Evolutionary conservation across 2,888 invertebrate species (phyloP).

Genomic region (Scaptomyza caliginosa): DNA sequence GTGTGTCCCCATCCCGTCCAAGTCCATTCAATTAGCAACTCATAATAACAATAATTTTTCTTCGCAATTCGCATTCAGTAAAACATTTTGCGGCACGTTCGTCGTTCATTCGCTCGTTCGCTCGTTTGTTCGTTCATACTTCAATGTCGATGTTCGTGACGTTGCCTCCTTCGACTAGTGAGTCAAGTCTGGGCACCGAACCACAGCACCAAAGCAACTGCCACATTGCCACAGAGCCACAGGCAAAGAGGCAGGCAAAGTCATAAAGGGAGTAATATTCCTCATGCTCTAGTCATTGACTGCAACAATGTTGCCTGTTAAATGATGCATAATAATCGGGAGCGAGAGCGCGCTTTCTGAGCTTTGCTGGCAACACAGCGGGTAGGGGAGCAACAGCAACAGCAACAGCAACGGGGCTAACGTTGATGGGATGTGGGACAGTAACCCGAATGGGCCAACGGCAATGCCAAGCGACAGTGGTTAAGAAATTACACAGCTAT

Average conservation of each 20-base stretch:
- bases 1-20: constrained; percentile 43
- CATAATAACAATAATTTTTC: constrained; percentile 80
- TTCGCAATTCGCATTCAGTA: constrained; percentile 73
- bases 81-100: constrained; percentile 74
- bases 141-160: constrained; percentile 62
- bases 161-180: constrained; percentile 43
- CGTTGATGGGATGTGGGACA: constrained; percentile 55
- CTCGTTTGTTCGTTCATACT: constrained; percentile 44
- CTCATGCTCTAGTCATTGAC: constrained; percentile 63
- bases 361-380: constrained; percentile 54
- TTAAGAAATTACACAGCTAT: constrained; percentile 64
- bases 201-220: constrained; percentile 1
- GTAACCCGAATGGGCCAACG: constrained; percentile 52
- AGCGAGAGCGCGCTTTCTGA: constrained; percentile 60
- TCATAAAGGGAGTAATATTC: constrained; percentile 5
- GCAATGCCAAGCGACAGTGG: constrained; percentile 34
- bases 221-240: constrained; percentile 5
- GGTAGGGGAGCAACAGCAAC: neutral
- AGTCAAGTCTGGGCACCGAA: neutral
- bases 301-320: constrained; percentile 78
- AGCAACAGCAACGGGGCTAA: constrained; percentile 3
- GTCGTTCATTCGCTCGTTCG: constrained; percentile 13
- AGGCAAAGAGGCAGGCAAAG: neutral
- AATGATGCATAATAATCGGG: constrained; percentile 79
- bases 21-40: constrained; percentile 78